A percentile compares a stretch with the other conserved stretches of the same genome.
Evolutionary conservation across 2,888 invertebrate genomes (phyloP).

Genomic region (Lepidocyrtoides sp.): DNA sequence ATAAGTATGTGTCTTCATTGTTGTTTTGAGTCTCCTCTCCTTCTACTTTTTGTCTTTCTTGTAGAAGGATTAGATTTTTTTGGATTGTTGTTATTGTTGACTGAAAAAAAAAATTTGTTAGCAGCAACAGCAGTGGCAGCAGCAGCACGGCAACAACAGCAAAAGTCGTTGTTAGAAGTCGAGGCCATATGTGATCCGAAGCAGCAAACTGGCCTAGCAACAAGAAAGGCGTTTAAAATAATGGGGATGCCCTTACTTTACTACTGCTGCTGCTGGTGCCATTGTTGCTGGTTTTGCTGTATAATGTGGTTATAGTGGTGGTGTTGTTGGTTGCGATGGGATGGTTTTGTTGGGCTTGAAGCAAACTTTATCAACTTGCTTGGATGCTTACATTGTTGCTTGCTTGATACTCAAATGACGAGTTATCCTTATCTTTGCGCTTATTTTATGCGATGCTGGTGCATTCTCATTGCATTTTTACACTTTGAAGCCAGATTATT

Average conservation of each 20-base stretch:
- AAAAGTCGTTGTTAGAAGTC: slow-evolving; percentile 5
- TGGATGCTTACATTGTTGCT: slow-evolving; percentile 13
- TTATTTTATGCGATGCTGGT: neutral
- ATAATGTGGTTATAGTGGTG: slow-evolving; percentile 20
- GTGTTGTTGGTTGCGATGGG: neutral
- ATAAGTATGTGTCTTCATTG: slow-evolving; percentile 42
- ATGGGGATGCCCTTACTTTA: slow-evolving; percentile 26
- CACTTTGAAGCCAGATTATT: slow-evolving; percentile 18
- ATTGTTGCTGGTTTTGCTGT: slow-evolving; percentile 42
- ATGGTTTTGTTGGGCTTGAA: neutral
- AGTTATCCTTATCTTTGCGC: neutral
- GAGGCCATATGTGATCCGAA: slow-evolving; percentile 70
- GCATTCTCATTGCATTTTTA: slow-evolving; percentile 43
- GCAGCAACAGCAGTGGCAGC: neutral
- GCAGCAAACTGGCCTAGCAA: slow-evolving; percentile 71
- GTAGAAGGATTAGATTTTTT: slow-evolving; percentile 36
- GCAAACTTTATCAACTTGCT: neutral
- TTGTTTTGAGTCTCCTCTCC: slow-evolving; percentile 38
- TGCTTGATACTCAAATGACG: neutral
- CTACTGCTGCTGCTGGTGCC: slow-evolving; percentile 15
- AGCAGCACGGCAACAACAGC: slow-evolving; percentile 13
- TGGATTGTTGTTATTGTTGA: slow-evolving; percentile 51
- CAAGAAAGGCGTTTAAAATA: slow-evolving; percentile 65
- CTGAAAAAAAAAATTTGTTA: neutral
- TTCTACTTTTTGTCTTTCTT: slow-evolving; percentile 21